Conservation (phyloP, 2,888 invertebrate species). For the Lasiommata megera region DNA sequence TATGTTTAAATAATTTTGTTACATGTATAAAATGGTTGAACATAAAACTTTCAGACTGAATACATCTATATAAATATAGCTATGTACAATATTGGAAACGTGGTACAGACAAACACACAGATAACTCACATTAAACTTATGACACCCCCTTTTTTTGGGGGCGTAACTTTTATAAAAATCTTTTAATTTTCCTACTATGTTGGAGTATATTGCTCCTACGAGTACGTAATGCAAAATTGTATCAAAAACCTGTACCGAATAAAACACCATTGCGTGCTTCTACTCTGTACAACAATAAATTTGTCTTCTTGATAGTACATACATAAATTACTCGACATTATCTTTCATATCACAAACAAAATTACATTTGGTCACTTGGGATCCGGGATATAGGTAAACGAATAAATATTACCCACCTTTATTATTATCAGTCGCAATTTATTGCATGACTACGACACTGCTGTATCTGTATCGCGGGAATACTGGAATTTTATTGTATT, state of each 20-base stretch:
- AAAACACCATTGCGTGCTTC: not conserved
- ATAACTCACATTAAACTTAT: no score
- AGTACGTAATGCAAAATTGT: no score
- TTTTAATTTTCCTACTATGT: no score
- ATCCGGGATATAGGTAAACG: conserved; percentile 6
- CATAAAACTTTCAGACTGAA: no score
- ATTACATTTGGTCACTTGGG: conserved; percentile 10
- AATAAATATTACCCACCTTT: conserved; percentile 12
- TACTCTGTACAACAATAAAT: not conserved
- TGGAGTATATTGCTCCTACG: no score
- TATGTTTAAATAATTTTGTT: no score
- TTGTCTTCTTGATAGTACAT: not conserved
- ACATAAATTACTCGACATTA: conserved; percentile 4
- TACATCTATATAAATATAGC: no score
- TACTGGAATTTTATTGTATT: conserved; percentile 6
- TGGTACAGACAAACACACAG: no score
- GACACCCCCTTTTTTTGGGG: no score
- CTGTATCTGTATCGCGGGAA: conserved; percentile 15
- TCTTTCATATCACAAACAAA: conserved; percentile 7
- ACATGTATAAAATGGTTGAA: no score
- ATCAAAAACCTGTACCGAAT: not conserved
- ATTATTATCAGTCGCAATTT: conserved; percentile 13
- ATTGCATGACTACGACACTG: conserved; percentile 15
- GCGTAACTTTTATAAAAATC: no score
- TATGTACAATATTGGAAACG: no score